Base-by-base conservation (phyloP, 1,140 invertebrate genomes). In the Pachypsylla venusta region DNA sequence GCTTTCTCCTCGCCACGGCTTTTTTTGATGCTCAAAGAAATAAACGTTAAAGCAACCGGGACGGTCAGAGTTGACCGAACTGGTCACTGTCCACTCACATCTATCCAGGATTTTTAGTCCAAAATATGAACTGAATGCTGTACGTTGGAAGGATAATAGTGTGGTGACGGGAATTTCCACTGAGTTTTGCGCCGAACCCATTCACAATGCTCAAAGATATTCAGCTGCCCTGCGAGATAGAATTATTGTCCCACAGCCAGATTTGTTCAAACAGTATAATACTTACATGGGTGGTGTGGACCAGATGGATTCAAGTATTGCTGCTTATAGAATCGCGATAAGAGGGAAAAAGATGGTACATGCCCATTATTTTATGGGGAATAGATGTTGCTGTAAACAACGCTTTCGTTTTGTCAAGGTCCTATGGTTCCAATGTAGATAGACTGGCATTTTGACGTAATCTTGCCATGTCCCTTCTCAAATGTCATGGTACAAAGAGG, bases 311-410 rank as follows among this genome's bases (percentile, higher is more conserved):
- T 56, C 61, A 55, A 54, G 40, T n/a, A 39, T 64, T 10, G 60
- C 57, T 35, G 57, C 56, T 16, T 61, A 65, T 35, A 14, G 62
- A 27, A 60, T 63, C 10, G 14, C 24, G 13, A 64, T 66, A 27
- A 59, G 53, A n/a, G 61, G 60, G 14, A 65, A 64, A 56, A 66
- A 66, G n/a, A 57, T 66, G 64, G 60, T 64, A 60, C 28, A 62
- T 59, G 54, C 54, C 59, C 22, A 25, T 64, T 4, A 30, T 64
- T 7, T 61, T 60, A 27, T 59, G 54, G 57, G 16, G 60, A 26
- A 55, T 64, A 53, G 59, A 61, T 48, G 40, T 54, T 14, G 24
- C 53, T 14, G n/a, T n/a, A n/a, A n/a, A n/a, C n/a, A n/a, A n/a
- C n/a, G n/a, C n/a, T n/a, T n/a, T n/a, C n/a, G n/a, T n/a, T n/a